Conservation (phyloP, 2,888 invertebrate genomes). For the Aleiodes testaceus region DNA sequence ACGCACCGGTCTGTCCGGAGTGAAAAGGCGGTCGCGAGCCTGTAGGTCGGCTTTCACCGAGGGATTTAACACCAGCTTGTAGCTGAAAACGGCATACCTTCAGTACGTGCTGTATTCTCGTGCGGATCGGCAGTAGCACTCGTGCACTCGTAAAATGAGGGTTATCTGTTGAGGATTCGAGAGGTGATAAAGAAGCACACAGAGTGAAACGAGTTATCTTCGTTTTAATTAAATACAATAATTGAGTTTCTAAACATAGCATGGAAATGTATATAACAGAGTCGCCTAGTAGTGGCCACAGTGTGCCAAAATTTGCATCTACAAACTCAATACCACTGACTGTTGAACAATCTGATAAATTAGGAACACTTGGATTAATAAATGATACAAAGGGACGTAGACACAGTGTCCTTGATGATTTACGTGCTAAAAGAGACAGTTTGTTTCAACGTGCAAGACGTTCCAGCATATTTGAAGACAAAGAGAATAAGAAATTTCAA, state of each 20-base stretch:
- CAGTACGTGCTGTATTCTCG: constrained; percentile 22
- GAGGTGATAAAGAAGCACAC: too few species aligned
- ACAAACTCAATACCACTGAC: constrained; percentile 68
- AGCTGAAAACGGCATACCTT: constrained; percentile 39
- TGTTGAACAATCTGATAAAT: constrained; percentile 57
- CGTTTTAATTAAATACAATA: not conserved
- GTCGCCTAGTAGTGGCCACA: constrained; percentile 60
- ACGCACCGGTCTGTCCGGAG: constrained; percentile 50
- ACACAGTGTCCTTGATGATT: constrained; percentile 70
- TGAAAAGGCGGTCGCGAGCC: constrained; percentile 67
- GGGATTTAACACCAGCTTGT: constrained; percentile 47
- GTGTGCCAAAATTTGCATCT: constrained; percentile 64
- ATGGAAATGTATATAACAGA: constrained; percentile 69
- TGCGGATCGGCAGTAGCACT: not conserved
- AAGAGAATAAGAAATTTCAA: constrained; percentile 55
- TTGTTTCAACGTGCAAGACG: constrained; percentile 65
- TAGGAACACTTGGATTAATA: constrained; percentile 51
- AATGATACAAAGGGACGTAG: constrained; percentile 63
- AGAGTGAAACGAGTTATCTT: too few species aligned
- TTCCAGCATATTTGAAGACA: constrained; percentile 64
- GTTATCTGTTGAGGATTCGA: not conserved
- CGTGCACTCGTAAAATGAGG: constrained; percentile 1
- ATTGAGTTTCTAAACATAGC: constrained; percentile 39
- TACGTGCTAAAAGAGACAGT: constrained; percentile 67
- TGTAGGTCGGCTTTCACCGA: constrained; percentile 53